A percentile compares a stretch with the other conserved stretches of the same genome.
These are phyloP conservation scores for Patiria pectinifera DNA, from an alignment of 53 echinoderm and acorn worm species.

Conservation along the genomic window DNA sequence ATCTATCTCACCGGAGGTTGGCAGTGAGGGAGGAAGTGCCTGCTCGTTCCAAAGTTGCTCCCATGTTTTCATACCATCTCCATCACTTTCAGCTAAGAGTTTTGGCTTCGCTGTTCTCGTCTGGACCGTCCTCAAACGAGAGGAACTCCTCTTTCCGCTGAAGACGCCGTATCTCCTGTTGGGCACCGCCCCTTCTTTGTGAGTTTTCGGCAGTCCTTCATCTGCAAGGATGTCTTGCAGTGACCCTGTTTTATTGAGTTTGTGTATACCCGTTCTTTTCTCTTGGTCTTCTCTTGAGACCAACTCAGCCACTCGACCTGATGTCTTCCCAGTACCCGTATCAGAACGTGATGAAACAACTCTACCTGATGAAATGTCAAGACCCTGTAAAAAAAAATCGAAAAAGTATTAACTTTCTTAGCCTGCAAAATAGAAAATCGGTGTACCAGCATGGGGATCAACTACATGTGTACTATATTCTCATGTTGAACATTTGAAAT, in stretches of 20 bases:
- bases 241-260: slow-evolving; percentile 10
- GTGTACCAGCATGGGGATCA: too few relatives aligned
- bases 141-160: neutral
- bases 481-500: too few relatives aligned
- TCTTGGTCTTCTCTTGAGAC: slow-evolving; percentile 8
- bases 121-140: neutral
- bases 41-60: slow-evolving; percentile 38
- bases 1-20: slow-evolving; percentile 3
- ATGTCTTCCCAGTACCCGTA: slow-evolving; percentile 33
- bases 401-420: neutral
- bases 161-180: neutral
- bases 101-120: neutral
- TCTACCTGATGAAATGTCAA: slow-evolving; percentile 41
- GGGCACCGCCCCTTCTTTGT: neutral
- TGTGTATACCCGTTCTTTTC: slow-evolving; percentile 41
- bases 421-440: neutral
- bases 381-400: neutral
- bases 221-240: neutral
- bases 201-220: neutral
- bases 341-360: neutral
- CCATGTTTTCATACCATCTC: slow-evolving; percentile 3
- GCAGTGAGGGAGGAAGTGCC: slow-evolving; percentile 15
- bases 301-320: neutral
- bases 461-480: too few relatives aligned
- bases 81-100: neutral